Evolutionary conservation across 2,797 vertebrate genomes (phyloP).

Genomic region (Hypotaenidia philippensis): DNA sequence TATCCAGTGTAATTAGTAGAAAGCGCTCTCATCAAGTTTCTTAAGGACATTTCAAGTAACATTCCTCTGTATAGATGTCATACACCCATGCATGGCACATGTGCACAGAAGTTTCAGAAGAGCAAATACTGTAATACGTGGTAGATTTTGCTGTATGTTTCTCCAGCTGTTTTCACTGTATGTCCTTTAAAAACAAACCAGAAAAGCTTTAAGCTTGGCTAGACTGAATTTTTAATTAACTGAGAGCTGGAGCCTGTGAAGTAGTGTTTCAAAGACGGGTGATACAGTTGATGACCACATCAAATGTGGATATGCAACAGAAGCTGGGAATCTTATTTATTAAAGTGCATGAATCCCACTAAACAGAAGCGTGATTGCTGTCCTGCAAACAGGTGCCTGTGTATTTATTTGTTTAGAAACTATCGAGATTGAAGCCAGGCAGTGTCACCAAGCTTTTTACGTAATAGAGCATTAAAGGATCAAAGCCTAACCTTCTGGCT

Average conservation of each 20-base stretch:
- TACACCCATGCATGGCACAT: fast-evolving
- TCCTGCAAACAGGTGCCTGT: not conserved
- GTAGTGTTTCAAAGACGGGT: not conserved
- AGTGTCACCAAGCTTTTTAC: not conserved
- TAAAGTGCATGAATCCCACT: not conserved
- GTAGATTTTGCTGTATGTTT: not conserved
- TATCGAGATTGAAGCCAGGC: not conserved
- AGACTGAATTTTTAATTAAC: not conserved
- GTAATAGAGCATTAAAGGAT: not conserved
- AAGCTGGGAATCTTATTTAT: not conserved
- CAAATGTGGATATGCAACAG: not conserved
- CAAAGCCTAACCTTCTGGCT: not conserved
- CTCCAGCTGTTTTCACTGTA: not conserved
- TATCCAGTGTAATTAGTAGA: not conserved
- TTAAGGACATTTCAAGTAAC: not conserved
- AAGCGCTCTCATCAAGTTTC: not conserved
- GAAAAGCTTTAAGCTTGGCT: not conserved
- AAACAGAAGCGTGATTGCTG: not conserved
- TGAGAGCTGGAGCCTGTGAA: not conserved
- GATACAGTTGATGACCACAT: not conserved
- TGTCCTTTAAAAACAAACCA: not conserved
- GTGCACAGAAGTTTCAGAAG: not conserved
- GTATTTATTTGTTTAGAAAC: not conserved
- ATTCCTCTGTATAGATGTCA: not conserved
- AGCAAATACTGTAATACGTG: not conserved